A percentile compares a stretch with the other conserved stretches of the same genome.
phyloP scores from a whole-genome alignment of 2,888 invertebrate genomes.

The Eupithecia subfuscata region DNA sequence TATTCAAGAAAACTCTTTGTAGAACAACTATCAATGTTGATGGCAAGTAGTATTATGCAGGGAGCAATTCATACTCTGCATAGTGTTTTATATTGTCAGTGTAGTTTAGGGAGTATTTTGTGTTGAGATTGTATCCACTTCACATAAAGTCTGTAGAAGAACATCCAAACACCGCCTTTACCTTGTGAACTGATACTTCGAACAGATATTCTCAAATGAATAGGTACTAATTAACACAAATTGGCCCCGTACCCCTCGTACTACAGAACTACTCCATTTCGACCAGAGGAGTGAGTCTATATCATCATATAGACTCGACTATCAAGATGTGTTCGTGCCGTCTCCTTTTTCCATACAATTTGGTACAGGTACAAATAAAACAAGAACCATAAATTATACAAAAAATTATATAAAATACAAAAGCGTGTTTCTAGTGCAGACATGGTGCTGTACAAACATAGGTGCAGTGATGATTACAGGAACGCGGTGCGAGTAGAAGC shows the following conservation, averaged over 20 bases:
- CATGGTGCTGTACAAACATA: conserved; percentile 36
- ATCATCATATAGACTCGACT: too few species aligned
- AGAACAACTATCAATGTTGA: neutral
- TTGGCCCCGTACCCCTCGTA: too few species aligned
- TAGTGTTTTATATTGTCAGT: neutral
- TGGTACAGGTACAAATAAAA: neutral
- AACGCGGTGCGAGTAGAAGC: conserved; percentile 69
- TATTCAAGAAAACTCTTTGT: neutral
- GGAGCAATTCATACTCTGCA: too few species aligned
- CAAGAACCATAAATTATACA: neutral
- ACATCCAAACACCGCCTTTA: neutral
- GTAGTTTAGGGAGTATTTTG: neutral
- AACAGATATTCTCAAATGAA: neutral
- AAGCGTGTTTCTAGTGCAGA: conserved; percentile 18
- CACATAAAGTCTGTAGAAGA: neutral
- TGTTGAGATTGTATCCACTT: neutral
- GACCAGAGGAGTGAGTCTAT: too few species aligned
- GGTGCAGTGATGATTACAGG: conserved; percentile 79
- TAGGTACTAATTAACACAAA: neutral
- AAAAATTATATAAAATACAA: conserved; percentile 6
- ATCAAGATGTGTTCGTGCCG: too few species aligned
- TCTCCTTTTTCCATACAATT: too few species aligned
- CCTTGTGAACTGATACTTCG: neutral
- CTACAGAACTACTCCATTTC: too few species aligned
- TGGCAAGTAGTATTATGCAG: neutral